A percentile compares a stretch with the other conserved stretches of the same genome.
phyloP scores from a whole-genome alignment of 2,113 vertebrate species.

The Felis chaus region DNA sequence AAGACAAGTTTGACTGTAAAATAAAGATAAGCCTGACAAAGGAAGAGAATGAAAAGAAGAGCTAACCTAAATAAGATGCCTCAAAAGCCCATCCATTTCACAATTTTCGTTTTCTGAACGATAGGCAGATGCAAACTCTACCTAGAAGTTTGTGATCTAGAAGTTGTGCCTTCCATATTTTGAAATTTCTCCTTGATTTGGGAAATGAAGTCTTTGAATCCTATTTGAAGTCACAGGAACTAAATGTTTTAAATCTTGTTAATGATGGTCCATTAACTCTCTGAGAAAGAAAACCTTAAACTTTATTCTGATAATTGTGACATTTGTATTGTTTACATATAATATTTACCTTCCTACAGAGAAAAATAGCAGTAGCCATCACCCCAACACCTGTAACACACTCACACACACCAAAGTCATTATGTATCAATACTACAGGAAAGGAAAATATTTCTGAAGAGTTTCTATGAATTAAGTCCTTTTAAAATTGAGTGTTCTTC shows the following conservation, averaged over 20 bases:
- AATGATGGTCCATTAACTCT: background rate
- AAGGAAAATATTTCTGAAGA: background rate
- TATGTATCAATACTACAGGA: background rate
- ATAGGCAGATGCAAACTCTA: background rate
- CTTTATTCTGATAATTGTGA: slow-evolving; percentile 36
- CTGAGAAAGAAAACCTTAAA: slow-evolving; percentile 18
- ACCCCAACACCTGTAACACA: background rate
- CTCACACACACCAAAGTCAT: background rate
- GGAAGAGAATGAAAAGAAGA: slow-evolving; percentile 60
- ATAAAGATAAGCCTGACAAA: slow-evolving; percentile 71
- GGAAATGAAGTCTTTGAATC: slow-evolving; percentile 19
- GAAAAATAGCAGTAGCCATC: background rate
- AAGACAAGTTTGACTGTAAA: slow-evolving; percentile 46
- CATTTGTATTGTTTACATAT: slow-evolving; percentile 47
- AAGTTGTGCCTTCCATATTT: slow-evolving; percentile 49
- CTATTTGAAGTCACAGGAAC: background rate
- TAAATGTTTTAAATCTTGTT: slow-evolving; percentile 32
- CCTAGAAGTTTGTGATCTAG: slow-evolving; percentile 54
- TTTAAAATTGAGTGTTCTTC: background rate
- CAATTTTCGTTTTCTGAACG: slow-evolving; percentile 58
- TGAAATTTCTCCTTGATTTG: slow-evolving; percentile 51
- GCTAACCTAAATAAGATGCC: background rate
- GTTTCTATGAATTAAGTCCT: background rate
- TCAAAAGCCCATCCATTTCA: slow-evolving; percentile 43
- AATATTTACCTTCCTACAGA: slow-evolving; percentile 19